phyloP scores from a whole-genome alignment of 1,140 invertebrate genomes.

The Halesus radiatus region DNA sequence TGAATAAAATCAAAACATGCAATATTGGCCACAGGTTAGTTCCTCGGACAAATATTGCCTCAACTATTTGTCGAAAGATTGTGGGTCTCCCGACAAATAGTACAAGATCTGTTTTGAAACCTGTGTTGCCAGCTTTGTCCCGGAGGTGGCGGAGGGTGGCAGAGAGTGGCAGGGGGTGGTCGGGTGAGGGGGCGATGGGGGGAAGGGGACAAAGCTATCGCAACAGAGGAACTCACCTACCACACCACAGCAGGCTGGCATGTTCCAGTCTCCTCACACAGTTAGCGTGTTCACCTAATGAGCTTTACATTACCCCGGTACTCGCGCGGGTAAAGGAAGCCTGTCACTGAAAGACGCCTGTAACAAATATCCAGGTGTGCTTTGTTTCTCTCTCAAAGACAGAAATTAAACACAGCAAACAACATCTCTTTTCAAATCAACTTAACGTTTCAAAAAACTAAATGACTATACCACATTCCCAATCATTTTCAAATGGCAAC shows the following conservation, averaged over 20 bases:
- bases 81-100: slow-evolving; percentile 11
- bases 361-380: slow-evolving; percentile 80
- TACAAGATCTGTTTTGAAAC: slow-evolving; percentile 39
- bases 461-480: too few relatives aligned
- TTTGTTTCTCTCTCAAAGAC: slow-evolving; percentile 46
- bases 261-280: slow-evolving; percentile 18
- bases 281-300: slow-evolving; percentile 50
- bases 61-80: slow-evolving; percentile 7
- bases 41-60: not conserved
- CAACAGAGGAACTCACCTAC: slow-evolving; percentile 57
- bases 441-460: not conserved
- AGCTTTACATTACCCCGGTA: slow-evolving; percentile 50
- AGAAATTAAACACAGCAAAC: slow-evolving; percentile 46
- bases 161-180: not conserved
- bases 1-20: slow-evolving; percentile 20
- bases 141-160: not conserved
- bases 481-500: too few relatives aligned
- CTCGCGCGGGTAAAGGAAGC: slow-evolving; percentile 47
- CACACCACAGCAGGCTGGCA: slow-evolving; percentile 43
- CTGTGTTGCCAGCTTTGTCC: slow-evolving; percentile 55
- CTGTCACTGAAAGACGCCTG: slow-evolving; percentile 68
- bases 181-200: not conserved
- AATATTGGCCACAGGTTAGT: not conserved
- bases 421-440: slow-evolving; percentile 2
- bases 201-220: slow-evolving; percentile 51